Conservation (phyloP, 2,888 invertebrate genomes). For the Caenorhabditis japonica region DNA sequence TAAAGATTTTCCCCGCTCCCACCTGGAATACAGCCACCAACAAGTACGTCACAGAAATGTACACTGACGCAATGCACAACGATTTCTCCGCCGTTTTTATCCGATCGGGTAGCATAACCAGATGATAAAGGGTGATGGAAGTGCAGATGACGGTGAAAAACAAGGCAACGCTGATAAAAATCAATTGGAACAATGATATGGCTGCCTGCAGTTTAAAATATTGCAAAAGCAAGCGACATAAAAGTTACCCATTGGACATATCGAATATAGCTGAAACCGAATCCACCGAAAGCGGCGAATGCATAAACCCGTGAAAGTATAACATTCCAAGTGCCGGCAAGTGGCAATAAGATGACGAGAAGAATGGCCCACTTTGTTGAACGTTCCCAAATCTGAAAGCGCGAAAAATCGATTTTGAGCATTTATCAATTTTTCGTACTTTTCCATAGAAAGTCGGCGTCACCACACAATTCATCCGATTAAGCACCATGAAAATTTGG, state of each 20-base stretch:
- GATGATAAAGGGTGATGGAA: not conserved
- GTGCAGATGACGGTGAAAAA: conserved; percentile 8
- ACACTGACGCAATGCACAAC: no score
- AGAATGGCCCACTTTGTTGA: not conserved
- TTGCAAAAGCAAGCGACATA: no score
- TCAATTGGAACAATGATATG: conserved; percentile 1
- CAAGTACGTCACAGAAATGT: no score
- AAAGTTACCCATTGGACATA: no score
- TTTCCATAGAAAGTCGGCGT: not conserved
- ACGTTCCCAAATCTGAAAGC: conserved; percentile 17
- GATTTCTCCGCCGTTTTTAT: no score
- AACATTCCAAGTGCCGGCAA: not conserved
- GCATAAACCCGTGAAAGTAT: no score
- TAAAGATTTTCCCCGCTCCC: no score
- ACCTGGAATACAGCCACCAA: no score
- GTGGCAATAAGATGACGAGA: conserved; percentile 1
- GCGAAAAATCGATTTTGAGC: not conserved
- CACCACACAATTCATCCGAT: conserved; percentile 35
- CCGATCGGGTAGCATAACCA: no score
- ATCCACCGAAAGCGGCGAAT: no score
- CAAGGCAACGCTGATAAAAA: conserved; percentile 1
- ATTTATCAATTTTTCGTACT: no score
- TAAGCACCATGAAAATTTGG: conserved; percentile 35
- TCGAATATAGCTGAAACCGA: no score
- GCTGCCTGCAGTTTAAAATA: not conserved